A percentile compares a stretch with the other conserved stretches of the same genome.
These are phyloP conservation scores for Caenorhabditis latens DNA, from an alignment of 1,140 invertebrate species.

Conservation along the genomic window DNA sequence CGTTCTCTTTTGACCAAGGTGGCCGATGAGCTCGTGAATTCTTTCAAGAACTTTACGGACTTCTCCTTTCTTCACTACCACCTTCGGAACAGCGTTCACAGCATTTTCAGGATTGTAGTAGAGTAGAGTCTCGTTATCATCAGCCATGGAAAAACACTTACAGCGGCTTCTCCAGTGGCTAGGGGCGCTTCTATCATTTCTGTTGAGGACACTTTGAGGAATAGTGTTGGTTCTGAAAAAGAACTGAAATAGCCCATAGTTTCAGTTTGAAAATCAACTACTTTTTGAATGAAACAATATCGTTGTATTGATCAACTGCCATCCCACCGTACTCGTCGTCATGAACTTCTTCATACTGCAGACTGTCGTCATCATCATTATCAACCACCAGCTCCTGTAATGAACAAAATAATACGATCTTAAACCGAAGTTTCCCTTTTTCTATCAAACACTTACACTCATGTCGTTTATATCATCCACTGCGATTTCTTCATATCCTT, in stretches of 20 bases:
- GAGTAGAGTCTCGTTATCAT: constrained; percentile 58
- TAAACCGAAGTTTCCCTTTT: not conserved
- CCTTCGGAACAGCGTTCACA: constrained; percentile 39
- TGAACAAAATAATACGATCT: not conserved
- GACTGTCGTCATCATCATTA: constrained; percentile 28
- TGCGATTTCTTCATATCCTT: constrained; percentile 44
- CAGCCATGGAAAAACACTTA: constrained; percentile 50
- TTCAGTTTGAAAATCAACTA: not conserved
- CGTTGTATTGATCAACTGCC: constrained; percentile 52
- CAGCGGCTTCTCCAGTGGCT: constrained; percentile 61
- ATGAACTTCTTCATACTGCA: constrained; percentile 23
- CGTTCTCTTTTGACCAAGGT: constrained; percentile 62
- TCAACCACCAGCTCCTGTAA: constrained; percentile 1
- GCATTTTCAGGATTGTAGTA: constrained; percentile 47
- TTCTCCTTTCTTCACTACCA: constrained; percentile 62
- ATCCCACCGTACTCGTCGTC: constrained; percentile 53
- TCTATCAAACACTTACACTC: not conserved
- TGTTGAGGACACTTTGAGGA: not conserved
- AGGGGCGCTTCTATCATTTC: constrained; percentile 54
- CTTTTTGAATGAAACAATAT: constrained; percentile 59
- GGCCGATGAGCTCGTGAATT: constrained; percentile 59
- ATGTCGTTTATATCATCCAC: constrained; percentile 53
- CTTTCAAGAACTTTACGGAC: constrained; percentile 60
- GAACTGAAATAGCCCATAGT: not conserved
- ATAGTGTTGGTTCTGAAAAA: constrained; percentile 4